Conservation (phyloP, 2,797 vertebrate species). For the Peromyscus nudipes region DNA sequence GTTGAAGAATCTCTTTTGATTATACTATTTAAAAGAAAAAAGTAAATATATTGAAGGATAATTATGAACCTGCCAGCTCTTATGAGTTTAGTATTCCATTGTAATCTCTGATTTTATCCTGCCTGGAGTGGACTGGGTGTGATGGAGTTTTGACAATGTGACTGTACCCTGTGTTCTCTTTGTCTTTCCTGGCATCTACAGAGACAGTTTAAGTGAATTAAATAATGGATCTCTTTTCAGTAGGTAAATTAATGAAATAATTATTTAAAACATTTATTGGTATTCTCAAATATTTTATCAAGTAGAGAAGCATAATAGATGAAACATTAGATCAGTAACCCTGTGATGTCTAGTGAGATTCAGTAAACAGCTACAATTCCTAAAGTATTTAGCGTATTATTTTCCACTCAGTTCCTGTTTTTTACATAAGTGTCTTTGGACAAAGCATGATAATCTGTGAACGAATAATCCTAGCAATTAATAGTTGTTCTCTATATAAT, state of each 20-base stretch:
- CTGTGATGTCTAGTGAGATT: not conserved
- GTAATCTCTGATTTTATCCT: not conserved
- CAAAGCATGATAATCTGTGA: not conserved
- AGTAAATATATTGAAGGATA: not conserved
- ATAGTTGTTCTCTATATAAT: not conserved
- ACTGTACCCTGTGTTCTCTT: not conserved
- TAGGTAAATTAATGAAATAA: not conserved
- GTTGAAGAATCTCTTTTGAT: not conserved
- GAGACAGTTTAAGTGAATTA: not conserved
- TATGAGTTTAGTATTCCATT: not conserved
- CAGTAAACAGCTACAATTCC: not conserved
- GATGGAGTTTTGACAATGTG: not conserved
- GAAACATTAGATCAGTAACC: not conserved
- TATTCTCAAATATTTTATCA: slow-evolving; percentile 44
- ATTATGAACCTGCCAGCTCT: not conserved
- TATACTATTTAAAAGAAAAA: slow-evolving; percentile 16
- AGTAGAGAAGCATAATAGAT: not conserved
- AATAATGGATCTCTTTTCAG: not conserved
- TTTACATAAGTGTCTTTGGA: not conserved
- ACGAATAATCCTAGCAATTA: not conserved
- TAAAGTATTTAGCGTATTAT: not conserved
- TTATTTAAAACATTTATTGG: not conserved
- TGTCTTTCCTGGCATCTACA: not conserved
- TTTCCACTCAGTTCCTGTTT: not conserved
- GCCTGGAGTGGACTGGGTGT: not conserved